Conservation (phyloP, 2,888 invertebrate genomes). For the Sthenelais limicola region DNA sequence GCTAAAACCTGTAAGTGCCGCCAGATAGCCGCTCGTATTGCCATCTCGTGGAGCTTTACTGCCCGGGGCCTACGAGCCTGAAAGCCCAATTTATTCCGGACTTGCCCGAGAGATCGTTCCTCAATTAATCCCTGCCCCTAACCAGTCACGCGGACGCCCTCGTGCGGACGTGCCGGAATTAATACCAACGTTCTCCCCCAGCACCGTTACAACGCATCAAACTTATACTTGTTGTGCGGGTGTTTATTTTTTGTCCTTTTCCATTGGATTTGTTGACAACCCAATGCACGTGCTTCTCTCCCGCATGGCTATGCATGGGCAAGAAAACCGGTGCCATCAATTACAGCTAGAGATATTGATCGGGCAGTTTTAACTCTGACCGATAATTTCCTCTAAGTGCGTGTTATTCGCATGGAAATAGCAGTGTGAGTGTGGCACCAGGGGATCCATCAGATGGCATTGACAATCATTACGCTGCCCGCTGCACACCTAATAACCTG, state of each 20-base stretch:
- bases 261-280: no score
- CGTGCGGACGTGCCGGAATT: slow-evolving; percentile 15
- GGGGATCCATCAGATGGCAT: slow-evolving; percentile 18
- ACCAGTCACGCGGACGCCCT: slow-evolving; percentile 9
- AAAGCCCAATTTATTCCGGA: slow-evolving; percentile 27
- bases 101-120: slow-evolving; percentile 5
- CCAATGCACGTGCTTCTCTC: no score
- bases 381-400: slow-evolving; percentile 38
- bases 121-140: slow-evolving; percentile 29
- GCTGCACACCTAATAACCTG: not conserved
- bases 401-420: slow-evolving; percentile 38
- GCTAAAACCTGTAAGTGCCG: slow-evolving; percentile 1
- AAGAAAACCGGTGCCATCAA: slow-evolving; percentile 7
- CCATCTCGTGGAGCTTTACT: not conserved
- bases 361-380: slow-evolving; percentile 20
- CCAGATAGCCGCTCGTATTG: not conserved
- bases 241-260: no score
- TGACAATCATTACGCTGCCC: slow-evolving; percentile 12
- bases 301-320: no score
- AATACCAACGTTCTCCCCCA: no score
- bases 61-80: not conserved
- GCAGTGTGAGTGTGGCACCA: slow-evolving; percentile 13
- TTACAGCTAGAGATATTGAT: slow-evolving; percentile 24
- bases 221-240: no score
- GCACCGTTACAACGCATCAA: no score